Base-by-base conservation (phyloP, 2,888 invertebrate genomes). In the Uropetala carovei region DNA sequence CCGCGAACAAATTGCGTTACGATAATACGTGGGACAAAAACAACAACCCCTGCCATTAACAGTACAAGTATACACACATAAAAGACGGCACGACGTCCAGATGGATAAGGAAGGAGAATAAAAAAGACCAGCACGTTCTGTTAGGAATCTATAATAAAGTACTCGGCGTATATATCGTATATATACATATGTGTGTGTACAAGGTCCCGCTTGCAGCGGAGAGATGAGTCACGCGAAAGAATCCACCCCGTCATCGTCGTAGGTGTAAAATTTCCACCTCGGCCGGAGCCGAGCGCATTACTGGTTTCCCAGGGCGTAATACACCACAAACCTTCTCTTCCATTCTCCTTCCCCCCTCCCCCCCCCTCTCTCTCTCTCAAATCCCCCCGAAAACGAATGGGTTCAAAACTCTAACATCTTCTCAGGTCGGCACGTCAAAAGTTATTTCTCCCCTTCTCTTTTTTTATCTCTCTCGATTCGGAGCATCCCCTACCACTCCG, bases 211-310 rank as follows among this genome's bases (percentile, higher is more conserved):
- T 43, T 43, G 43, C 43, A 43, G 43, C 43, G 43, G 5, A 14
- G 27, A 86, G 59, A 60, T 86, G 86, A 86, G 86, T 86, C 86
- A 86, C 27, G 58, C 58, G 58, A n/a, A 59, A 86, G 86, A 86
- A 86, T 86, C 59, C 86, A 60, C 59, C 59, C 59, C 60, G 86
- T 85, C 85, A 85, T 58, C 86, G 27, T 27, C 59, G 86, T n/a
- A 86, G 86, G 86, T 59, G 86, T 86, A 86, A 86, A 86, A 59
- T 85, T 3, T 59, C 75, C 27, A 22, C 60, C 59, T 59, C 86
- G 27, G 59, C 3, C 11, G 14, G 27, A 14, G n/a, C 59, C 18
- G 60, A 22, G 86, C 59, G 86, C 60, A 86, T 60, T 86, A 59
- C 59, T 8, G 60, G 59, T 27, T 86, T 27, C 59, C 16, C 30